Conservation (phyloP, 2,113 vertebrate species). For the Grus americana region DNA sequence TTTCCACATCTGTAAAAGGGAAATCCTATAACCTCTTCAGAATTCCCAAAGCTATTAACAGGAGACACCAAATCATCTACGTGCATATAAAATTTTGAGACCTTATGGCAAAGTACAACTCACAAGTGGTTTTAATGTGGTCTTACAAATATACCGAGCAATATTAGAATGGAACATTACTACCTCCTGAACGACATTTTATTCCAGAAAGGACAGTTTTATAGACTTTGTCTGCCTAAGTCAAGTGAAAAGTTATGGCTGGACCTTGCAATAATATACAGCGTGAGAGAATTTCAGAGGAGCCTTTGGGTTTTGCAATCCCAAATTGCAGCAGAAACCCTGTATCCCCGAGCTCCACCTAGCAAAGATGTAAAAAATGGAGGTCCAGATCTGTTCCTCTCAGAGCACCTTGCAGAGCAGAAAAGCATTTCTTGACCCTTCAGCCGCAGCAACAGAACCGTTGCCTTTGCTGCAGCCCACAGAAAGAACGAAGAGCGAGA, state of each 20-base stretch:
- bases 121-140: background rate
- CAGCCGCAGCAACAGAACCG: background rate
- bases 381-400: background rate
- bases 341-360: background rate
- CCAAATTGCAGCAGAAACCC: background rate
- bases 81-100: background rate
- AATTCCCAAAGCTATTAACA: background rate
- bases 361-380: background rate
- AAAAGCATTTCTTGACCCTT: background rate
- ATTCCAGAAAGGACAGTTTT: background rate
- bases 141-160: background rate
- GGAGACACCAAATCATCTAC: background rate
- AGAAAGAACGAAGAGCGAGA: background rate
- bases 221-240: background rate
- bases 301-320: background rate
- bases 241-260: background rate
- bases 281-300: background rate
- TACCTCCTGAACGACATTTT: background rate
- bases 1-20: background rate
- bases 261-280: background rate
- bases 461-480: background rate
- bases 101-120: background rate
- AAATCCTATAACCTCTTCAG: background rate
- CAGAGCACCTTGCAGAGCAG: background rate
- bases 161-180: background rate